These are phyloP conservation scores for Endotricha flammealis DNA, from an alignment of 2,888 invertebrate species.

Conservation along the genomic window DNA sequence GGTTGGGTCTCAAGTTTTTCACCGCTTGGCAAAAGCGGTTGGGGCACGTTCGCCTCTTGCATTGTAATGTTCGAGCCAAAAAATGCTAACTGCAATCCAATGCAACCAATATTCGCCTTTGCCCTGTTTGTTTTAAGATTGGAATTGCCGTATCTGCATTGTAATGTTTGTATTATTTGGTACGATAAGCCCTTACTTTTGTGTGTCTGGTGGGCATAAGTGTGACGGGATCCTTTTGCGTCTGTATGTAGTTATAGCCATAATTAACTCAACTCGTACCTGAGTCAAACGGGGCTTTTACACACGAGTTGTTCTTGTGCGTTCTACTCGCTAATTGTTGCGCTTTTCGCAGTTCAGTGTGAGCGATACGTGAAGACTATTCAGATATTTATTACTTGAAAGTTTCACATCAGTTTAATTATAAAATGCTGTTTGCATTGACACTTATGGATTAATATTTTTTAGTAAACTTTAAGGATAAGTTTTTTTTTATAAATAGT, in stretches of 20 bases:
- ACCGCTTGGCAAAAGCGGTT: slow-evolving; percentile 66
- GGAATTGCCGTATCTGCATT: slow-evolving; percentile 36
- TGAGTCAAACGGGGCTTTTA: slow-evolving; percentile 47
- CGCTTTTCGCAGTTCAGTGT: too few species aligned
- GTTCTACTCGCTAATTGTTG: not conserved
- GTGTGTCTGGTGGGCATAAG: slow-evolving; percentile 69
- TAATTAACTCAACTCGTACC: slow-evolving; percentile 70
- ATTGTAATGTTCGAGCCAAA: slow-evolving; percentile 40
- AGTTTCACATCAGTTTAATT: too few species aligned
- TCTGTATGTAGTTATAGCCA: slow-evolving; percentile 54
- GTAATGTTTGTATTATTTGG: slow-evolving; percentile 46
- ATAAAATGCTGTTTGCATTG: too few species aligned
- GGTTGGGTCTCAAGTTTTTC: slow-evolving; percentile 47
- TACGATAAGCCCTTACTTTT: slow-evolving; percentile 57
- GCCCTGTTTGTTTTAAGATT: slow-evolving; percentile 41
- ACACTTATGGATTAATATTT: too few species aligned
- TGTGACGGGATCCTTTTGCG: slow-evolving; percentile 74
- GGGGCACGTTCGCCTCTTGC: slow-evolving; percentile 71
- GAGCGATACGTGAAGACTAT: too few species aligned
- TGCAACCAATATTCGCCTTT: slow-evolving; percentile 44
- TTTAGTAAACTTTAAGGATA: too few species aligned
- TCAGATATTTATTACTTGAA: too few species aligned
- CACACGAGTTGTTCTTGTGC: slow-evolving; percentile 41
- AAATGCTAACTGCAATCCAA: slow-evolving; percentile 39
- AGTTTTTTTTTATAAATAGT: too few species aligned